A percentile compares a stretch with the other conserved stretches of the same genome.
Evolutionary conservation across 2,888 invertebrate species (phyloP).

Genomic region (Clostera curtula): DNA sequence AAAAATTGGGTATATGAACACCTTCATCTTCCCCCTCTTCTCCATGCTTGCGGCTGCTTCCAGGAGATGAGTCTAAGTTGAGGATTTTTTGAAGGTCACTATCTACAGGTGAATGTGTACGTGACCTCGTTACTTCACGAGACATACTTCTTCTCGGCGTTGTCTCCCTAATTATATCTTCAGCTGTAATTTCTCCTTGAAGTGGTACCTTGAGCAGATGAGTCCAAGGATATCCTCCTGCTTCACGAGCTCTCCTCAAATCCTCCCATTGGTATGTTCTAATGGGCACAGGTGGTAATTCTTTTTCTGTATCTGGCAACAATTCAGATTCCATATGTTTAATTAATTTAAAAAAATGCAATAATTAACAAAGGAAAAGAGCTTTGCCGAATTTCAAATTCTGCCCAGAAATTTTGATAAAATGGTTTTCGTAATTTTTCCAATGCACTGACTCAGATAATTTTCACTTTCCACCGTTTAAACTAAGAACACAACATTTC

Average conservation of each 20-base stretch:
- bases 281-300: constrained; percentile 79
- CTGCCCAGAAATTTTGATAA: constrained; percentile 14
- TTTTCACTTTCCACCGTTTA: constrained; percentile 51
- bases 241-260: constrained; percentile 78
- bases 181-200: constrained; percentile 64
- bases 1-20: constrained; percentile 66
- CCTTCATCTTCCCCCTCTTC: constrained; percentile 65
- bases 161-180: constrained; percentile 64
- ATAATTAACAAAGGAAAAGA: constrained; percentile 16
- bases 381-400: constrained; percentile 20
- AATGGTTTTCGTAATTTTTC: constrained; percentile 22
- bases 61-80: constrained; percentile 65
- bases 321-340: constrained; percentile 74
- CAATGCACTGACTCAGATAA: constrained; percentile 52
- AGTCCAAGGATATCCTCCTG: constrained; percentile 88
- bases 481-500: constrained; percentile 72
- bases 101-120: constrained; percentile 57
- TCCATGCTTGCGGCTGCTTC: constrained; percentile 63
- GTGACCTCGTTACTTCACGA: constrained; percentile 60
- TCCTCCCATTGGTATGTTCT: constrained; percentile 90
- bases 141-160: constrained; percentile 68
- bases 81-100: constrained; percentile 55
- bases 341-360: constrained; percentile 28
- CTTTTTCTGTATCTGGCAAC: constrained; percentile 67
- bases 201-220: constrained; percentile 81